These are phyloP conservation scores for Prionailurus viverrinus DNA, from an alignment of 2,113 vertebrate species.

Conservation along the genomic window DNA sequence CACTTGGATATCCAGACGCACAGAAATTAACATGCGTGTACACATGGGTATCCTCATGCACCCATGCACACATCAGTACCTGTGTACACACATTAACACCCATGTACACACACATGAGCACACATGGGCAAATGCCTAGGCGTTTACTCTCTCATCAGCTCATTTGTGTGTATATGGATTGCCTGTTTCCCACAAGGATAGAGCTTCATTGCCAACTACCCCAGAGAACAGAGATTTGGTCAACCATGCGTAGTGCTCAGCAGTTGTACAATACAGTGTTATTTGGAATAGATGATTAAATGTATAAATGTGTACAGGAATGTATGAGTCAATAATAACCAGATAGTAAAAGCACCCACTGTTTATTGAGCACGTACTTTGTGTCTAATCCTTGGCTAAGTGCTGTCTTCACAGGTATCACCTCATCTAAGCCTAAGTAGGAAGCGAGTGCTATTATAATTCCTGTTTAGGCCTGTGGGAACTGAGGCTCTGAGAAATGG, in stretches of 20 bases:
- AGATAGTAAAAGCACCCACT: background rate
- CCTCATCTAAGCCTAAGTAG: background rate
- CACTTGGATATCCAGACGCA: background rate
- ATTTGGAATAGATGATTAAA: background rate
- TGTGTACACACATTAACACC: background rate
- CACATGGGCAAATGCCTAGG: background rate
- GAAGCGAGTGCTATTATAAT: background rate
- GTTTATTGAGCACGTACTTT: background rate
- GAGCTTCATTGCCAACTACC: background rate
- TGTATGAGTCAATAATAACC: background rate
- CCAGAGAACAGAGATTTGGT: background rate
- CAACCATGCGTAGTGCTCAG: background rate
- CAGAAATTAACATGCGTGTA: background rate
- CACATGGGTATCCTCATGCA: background rate
- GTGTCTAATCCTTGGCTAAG: background rate
- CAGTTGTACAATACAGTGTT: background rate
- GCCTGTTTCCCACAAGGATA: background rate
- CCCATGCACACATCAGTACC: background rate
- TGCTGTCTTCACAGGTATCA: background rate
- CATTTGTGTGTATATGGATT: conserved; percentile 2
- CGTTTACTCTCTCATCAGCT: conserved; percentile 4
- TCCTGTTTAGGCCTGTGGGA: background rate
- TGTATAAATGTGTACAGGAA: background rate
- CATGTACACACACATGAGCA: background rate
- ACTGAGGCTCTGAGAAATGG: background rate